phyloP scores from a whole-genome alignment of 2,113 vertebrate genomes.

The Indri indri region DNA sequence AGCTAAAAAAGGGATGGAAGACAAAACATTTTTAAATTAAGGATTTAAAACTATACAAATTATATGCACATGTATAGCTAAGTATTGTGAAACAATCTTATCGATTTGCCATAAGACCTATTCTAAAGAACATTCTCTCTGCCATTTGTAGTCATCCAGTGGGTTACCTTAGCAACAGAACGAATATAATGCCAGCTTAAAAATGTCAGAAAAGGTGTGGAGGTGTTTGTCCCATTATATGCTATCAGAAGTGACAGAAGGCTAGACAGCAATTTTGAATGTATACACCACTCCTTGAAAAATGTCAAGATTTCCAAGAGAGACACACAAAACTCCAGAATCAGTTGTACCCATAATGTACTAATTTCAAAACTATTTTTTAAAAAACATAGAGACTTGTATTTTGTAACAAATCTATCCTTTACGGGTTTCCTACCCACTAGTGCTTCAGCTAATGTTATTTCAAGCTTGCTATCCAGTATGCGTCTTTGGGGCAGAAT shows the following conservation, averaged over 20 bases:
- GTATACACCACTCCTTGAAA: background rate
- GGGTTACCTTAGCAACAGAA: conserved; percentile 49
- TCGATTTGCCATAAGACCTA: background rate
- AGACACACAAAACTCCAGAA: background rate
- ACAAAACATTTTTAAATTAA: background rate
- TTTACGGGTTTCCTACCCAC: background rate
- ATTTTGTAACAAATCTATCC: background rate
- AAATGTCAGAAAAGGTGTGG: background rate
- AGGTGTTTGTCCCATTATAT: background rate
- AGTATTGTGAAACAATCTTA: background rate
- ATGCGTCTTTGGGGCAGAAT: background rate
- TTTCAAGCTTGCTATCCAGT: background rate
- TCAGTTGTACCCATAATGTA: background rate
- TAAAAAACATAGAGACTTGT: background rate
- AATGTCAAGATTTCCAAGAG: conserved; percentile 14
- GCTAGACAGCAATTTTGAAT: background rate
- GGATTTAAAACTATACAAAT: background rate
- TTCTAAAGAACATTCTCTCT: conserved; percentile 11
- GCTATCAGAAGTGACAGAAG: background rate
- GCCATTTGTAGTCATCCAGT: background rate
- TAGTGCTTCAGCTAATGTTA: background rate
- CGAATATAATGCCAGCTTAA: background rate
- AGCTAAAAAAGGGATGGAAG: background rate
- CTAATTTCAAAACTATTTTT: background rate
- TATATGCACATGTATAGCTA: background rate